A percentile compares a stretch with the other conserved stretches of the same genome.
These are phyloP conservation scores for Seladonia tumulorum DNA, from an alignment of 2,888 invertebrate genomes.

Conservation along the genomic window DNA sequence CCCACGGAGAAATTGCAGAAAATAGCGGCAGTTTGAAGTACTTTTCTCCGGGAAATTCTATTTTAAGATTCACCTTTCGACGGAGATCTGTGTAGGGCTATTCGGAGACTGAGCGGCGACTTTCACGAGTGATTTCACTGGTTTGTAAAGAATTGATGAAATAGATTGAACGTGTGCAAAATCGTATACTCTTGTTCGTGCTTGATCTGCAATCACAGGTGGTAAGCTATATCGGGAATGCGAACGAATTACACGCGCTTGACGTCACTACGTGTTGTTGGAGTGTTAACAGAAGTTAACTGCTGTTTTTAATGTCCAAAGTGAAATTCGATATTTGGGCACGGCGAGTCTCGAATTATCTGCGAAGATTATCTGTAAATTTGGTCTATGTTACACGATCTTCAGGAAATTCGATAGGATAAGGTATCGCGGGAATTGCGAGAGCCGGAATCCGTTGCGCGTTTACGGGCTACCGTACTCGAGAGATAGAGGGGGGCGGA, in stretches of 20 bases:
- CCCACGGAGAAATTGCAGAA: not conserved
- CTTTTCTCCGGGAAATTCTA: not conserved
- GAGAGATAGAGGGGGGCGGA: not conserved
- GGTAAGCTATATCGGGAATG: not conserved
- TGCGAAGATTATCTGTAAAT: not conserved
- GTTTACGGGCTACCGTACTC: slow-evolving; percentile 3
- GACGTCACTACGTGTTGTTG: not conserved
- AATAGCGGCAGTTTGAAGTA: not conserved
- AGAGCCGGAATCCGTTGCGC: not conserved
- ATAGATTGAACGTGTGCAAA: not conserved
- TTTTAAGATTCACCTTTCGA: not conserved
- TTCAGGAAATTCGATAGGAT: not conserved
- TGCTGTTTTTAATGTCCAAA: not conserved
- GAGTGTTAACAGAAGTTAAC: not conserved
- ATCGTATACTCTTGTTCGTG: not conserved
- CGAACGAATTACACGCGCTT: not conserved
- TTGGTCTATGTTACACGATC: slow-evolving; percentile 10
- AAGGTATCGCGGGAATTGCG: slow-evolving; percentile 3
- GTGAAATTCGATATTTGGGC: not conserved
- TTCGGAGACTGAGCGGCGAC: not conserved
- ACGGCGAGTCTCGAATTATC: slow-evolving; percentile 2
- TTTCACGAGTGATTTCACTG: not conserved
- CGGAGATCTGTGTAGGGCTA: not conserved
- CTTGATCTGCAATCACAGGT: not conserved
- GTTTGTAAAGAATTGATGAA: not conserved